Base-by-base conservation (phyloP, 1,140 invertebrate genomes). In the Drosophila sp. region DNA sequence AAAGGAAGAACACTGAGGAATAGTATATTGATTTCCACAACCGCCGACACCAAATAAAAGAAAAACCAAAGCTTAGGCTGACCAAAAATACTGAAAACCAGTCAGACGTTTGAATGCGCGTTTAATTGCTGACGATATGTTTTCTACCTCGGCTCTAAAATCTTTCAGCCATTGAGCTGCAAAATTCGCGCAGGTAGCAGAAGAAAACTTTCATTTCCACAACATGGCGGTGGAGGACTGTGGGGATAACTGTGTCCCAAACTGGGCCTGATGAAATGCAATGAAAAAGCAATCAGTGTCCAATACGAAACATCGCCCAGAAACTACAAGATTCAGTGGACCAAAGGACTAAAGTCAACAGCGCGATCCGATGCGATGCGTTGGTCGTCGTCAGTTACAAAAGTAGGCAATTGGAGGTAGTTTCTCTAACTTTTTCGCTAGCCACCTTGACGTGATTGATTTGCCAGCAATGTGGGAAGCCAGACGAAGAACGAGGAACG, bases 121-220 rank as follows among this genome's bases (percentile, higher is more conserved):
- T 80, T 84, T 84, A 84, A 84, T 84, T 84, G 80, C 80, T 84
- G 80, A 73, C 80, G 80, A 84, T 83, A 84, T 83, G 80, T 83
- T 84, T 67, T 32, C 53, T 74, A 40, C 2, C 36, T 38, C 36
- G 9, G 36, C 11, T 38, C 8, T 38, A 38, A n/a, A 38, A 38
- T 48, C 46, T 18, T 48, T 32, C 16, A 61, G 46, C 61, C 76
- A 77, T 79, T 76, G 57, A 84, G 61, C 63, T 74, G 80, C 69
- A 84, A 83, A 84, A 84, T 21, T 11, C 45, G 61, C 34, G 61
- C 80, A 83, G 76, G 80, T 78, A 83, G 71, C 71, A 59, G 57
- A 53, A 67, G 64, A 48, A 38, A 38, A 38, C 36, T 38, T 38
- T 38, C n/a, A 38, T 38, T 38, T 38, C 11, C n/a, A 38, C 36